Base-by-base conservation (phyloP, 2,113 vertebrate genomes). In the Cyphomyrus discorhynchus region DNA sequence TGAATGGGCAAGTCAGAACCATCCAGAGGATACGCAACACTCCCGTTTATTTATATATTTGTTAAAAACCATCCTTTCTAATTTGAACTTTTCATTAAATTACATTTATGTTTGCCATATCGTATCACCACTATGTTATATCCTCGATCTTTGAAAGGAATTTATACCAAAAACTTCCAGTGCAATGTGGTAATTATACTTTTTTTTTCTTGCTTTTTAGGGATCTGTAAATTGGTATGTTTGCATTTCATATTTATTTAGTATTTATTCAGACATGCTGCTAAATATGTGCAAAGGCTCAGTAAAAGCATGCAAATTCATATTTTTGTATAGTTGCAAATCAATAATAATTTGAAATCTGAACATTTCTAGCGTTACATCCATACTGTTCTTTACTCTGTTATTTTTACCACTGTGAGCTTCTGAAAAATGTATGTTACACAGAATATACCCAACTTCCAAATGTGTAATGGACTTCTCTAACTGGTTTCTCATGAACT, bases 131-230 rank as follows among this genome's bases (percentile, higher is more conserved):
- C 17, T 66, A 45, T 89, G 77, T 85, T 89, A 58, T 58, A 21
- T 52, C 24, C 89, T 89, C 11, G 39, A 31, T 62, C 77, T 50
- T 85, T 62, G 52, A 89, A 80, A 58, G 42, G 42, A 84, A 82
- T 89, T 35, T 84, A 77, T 89, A 85, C 50, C 52, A 62, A 89
- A 89, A 89, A 89, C 39, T 35, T 89, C 77, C 56, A 88, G 53
- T 62, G 87, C 56, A 84, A 49, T 89, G 88, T 89, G 52, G 53
- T 89, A 56, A 10, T 85, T 58, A 84, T 89, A 89, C 80, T 58
- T 35, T 52, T 11, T 39, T 42, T 89, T 58, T 89, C 42, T 52
- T 89, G 58, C 80, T 77, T 56, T 39, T 58, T 89, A 50, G 39
- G 80, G 50, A 19, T 84, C 52, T 89, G 89, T 84, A 89, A 84